Conservation (phyloP, 2,888 invertebrate genomes). For the Amitus sp. region DNA sequence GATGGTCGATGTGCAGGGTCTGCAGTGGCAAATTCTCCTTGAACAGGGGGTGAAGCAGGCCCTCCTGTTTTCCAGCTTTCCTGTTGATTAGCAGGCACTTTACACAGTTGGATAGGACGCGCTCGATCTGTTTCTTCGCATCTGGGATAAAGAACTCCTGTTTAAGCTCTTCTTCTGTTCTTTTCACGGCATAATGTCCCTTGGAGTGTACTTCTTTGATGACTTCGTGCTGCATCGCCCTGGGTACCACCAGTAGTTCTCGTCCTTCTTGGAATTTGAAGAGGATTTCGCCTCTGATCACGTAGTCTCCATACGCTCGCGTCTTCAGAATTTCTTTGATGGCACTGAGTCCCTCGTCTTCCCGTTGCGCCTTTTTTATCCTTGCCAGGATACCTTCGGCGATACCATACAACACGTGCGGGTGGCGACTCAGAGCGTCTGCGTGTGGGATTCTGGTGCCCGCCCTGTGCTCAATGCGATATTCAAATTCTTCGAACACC, state of each 20-base stretch:
- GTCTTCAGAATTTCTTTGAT: slow-evolving; percentile 36
- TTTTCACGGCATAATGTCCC: slow-evolving; percentile 9
- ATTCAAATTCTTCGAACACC: slow-evolving; percentile 45
- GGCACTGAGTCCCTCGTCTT: slow-evolving; percentile 30
- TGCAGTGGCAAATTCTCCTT: slow-evolving; percentile 33
- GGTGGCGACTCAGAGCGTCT: too few relatives aligned
- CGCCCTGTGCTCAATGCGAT: too few relatives aligned
- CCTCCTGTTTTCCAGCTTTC: slow-evolving; percentile 26
- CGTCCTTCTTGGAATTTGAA: slow-evolving; percentile 20
- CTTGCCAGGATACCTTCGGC: slow-evolving; percentile 38
- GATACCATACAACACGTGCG: too few relatives aligned
- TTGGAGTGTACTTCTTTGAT: slow-evolving; percentile 14
- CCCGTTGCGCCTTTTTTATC: slow-evolving; percentile 39
- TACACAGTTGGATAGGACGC: slow-evolving; percentile 22
- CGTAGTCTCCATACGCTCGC: too few relatives aligned
- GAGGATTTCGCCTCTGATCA: too few relatives aligned
- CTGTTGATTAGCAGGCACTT: slow-evolving; percentile 18
- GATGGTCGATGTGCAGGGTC: slow-evolving; percentile 16
- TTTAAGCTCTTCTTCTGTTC: slow-evolving; percentile 14
- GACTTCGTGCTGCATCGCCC: slow-evolving; percentile 21
- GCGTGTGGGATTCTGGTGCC: too few relatives aligned
- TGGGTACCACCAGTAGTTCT: slow-evolving; percentile 17
- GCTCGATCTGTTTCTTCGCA: slow-evolving; percentile 17
- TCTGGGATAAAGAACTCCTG: slow-evolving; percentile 18
- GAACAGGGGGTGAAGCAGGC: slow-evolving; percentile 18